Evolutionary conservation across 1,140 invertebrate species (phyloP).

Genomic region (Triops longicaudatus): DNA sequence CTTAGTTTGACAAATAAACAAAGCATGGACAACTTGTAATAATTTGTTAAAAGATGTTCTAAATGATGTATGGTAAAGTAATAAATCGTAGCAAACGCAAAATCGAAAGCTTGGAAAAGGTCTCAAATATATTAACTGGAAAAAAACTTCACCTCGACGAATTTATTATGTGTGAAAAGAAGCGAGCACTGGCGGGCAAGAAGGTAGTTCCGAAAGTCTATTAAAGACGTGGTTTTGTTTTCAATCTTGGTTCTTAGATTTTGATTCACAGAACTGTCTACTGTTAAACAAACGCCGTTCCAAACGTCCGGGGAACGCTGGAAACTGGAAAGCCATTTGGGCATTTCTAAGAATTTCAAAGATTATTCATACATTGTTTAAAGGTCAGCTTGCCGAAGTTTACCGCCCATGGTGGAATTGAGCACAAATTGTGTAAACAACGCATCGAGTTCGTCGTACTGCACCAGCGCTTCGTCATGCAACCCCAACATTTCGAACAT

Average conservation of each 20-base stretch:
- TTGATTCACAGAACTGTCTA: constrained; percentile 57
- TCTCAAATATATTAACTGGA: too few relatives aligned
- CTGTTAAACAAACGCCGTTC: constrained; percentile 58
- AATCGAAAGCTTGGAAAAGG: too few relatives aligned
- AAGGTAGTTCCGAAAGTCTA: constrained; percentile 89
- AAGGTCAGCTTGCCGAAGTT: constrained; percentile 25
- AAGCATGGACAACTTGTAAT: neutral
- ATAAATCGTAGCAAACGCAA: too few relatives aligned
- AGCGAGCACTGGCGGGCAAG: constrained; percentile 87
- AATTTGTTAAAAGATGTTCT: constrained; percentile 29
- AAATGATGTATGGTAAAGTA: too few relatives aligned
- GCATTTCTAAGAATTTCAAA: constrained; percentile 49
- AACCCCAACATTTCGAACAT: constrained; percentile 88
- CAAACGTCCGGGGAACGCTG: constrained; percentile 66
- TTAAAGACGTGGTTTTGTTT: constrained; percentile 59
- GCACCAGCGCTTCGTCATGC: constrained; percentile 86
- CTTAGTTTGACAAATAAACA: constrained; percentile 40
- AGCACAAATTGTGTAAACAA: constrained; percentile 93
- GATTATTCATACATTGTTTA: constrained; percentile 27
- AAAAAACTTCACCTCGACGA: constrained; percentile 57
- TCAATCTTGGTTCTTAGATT: constrained; percentile 58
- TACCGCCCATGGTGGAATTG: constrained; percentile 76
- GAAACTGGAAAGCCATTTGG: constrained; percentile 70
- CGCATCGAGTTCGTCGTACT: constrained; percentile 95
- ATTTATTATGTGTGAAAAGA: constrained; percentile 63